These are phyloP conservation scores for Polietes domitor DNA, from an alignment of 2,888 invertebrate species.

Conservation along the genomic window DNA sequence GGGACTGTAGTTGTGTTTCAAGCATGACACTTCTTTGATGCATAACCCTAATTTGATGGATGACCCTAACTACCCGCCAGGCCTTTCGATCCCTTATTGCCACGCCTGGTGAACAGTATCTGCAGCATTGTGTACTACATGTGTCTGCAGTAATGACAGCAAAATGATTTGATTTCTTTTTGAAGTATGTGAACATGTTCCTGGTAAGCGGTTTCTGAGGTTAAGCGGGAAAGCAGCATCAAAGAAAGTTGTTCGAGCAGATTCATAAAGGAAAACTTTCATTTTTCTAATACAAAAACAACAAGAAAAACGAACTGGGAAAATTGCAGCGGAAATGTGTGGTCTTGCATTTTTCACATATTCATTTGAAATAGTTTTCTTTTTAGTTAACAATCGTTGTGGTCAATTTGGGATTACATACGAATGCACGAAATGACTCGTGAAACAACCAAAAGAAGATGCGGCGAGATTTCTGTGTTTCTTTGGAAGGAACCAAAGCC, in stretches of 20 bases:
- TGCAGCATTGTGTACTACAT: conserved; percentile 3
- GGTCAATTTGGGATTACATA: background rate
- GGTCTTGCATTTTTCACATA: conserved; percentile 15
- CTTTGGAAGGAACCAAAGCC: too few relatives aligned
- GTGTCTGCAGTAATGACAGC: conserved; percentile 22
- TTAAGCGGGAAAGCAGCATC: background rate
- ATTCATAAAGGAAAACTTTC: conserved; percentile 6
- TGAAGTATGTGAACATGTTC: conserved; percentile 3
- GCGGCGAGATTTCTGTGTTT: too few relatives aligned
- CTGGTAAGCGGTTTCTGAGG: conserved; percentile 12
- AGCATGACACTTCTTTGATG: too few relatives aligned
- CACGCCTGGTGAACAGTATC: background rate
- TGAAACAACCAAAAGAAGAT: too few relatives aligned
- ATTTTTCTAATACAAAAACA: background rate
- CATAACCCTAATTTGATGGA: too few relatives aligned
- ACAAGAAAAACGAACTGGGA: background rate
- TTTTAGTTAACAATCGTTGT: background rate
- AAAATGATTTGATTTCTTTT: conserved; percentile 26
- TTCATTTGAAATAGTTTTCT: background rate
- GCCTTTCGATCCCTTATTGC: background rate
- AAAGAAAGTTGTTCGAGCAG: background rate
- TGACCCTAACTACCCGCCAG: background rate
- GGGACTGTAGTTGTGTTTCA: too few relatives aligned
- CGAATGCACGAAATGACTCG: background rate
- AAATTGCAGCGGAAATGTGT: conserved; percentile 24